These are phyloP conservation scores for Odontocerum albicorne DNA, from an alignment of 2,888 invertebrate genomes.

Conservation along the genomic window DNA sequence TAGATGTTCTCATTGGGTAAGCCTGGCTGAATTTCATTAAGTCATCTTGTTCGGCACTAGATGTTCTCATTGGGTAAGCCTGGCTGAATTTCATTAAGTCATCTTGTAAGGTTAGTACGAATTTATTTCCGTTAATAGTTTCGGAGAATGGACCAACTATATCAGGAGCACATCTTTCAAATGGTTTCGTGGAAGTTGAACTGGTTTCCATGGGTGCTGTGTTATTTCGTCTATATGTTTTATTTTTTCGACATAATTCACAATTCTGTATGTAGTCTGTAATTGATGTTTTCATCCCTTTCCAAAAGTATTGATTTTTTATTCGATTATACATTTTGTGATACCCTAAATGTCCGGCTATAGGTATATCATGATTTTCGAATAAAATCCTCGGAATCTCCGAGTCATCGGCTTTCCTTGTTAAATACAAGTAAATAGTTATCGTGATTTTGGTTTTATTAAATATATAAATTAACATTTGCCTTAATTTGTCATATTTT, in stretches of 20 bases:
- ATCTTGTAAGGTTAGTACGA: conserved; percentile 29
- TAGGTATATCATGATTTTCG: conserved; percentile 4
- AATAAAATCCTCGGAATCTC: neutral
- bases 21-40: too few species aligned
- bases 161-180: conserved; percentile 36
- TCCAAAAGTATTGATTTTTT: conserved; percentile 7
- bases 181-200: conserved; percentile 29
- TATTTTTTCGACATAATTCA: conserved; percentile 10
- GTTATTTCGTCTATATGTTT: conserved; percentile 5
- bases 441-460: neutral
- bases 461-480: conserved; percentile 1
- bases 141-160: conserved; percentile 37
- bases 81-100: conserved; percentile 42
- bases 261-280: conserved; percentile 6
- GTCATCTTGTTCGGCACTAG: too few species aligned
- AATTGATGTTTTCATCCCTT: conserved; percentile 17
- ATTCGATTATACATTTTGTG: conserved; percentile 31
- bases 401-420: neutral
- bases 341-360: conserved; percentile 27
- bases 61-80: conserved; percentile 40
- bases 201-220: conserved; percentile 36
- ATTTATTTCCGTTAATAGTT: conserved; percentile 21
- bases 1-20: too few species aligned
- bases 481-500: neutral
- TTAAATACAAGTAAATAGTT: neutral